Conservation (phyloP, 2,797 vertebrate genomes). For the Rhinella marina region DNA sequence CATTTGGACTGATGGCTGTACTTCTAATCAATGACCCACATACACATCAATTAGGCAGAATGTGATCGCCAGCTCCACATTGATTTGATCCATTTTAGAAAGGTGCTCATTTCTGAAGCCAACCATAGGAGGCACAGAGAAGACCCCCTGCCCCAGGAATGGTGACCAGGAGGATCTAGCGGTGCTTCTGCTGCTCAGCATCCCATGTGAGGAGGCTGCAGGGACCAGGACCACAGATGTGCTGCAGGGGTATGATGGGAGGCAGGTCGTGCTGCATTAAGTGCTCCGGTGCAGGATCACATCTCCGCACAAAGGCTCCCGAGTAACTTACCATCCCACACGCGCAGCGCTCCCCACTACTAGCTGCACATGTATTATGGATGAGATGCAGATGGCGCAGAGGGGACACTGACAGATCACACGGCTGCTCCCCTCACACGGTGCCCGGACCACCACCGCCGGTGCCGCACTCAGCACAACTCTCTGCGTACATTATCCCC, state of each 20-base stretch:
- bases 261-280: neutral
- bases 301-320: neutral
- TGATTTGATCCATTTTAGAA: no score
- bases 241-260: no score
- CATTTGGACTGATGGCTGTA: neutral
- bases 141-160: no score
- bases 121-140: no score
- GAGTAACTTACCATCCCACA: conserved; percentile 15
- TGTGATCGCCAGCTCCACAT: no score
- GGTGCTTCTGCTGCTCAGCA: no score
- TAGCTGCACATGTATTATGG: conserved; percentile 1
- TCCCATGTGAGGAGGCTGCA: neutral
- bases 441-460: conserved; percentile 27
- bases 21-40: neutral
- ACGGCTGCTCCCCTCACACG: neutral
- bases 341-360: conserved; percentile 17
- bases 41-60: neutral
- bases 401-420: conserved; percentile 6
- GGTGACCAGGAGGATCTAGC: no score
- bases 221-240: neutral
- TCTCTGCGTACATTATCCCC: neutral
- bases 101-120: no score
- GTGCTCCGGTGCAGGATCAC: neutral
- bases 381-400: conserved; percentile 17
- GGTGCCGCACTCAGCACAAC: neutral